phyloP scores from a whole-genome alignment of 2,113 vertebrate genomes.

The Tetrax tetrax region DNA sequence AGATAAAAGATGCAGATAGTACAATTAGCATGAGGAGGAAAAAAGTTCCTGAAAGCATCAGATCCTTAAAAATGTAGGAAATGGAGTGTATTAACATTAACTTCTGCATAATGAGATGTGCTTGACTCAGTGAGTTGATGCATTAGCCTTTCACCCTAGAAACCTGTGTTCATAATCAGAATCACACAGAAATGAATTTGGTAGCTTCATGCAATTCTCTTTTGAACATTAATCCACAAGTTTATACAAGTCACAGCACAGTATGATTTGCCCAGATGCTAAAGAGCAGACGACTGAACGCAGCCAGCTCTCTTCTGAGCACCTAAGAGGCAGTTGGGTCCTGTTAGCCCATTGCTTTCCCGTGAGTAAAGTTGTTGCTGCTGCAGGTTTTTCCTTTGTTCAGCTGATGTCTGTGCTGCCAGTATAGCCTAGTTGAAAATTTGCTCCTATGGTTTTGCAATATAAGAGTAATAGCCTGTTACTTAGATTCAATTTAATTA shows the following conservation, averaged over 20 bases:
- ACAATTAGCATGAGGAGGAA: not conserved
- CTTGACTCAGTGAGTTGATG: not conserved
- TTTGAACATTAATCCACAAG: not conserved
- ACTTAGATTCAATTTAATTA: conserved; percentile 21
- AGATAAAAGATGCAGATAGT: not conserved
- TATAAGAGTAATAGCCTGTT: not conserved
- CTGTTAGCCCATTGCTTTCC: not conserved
- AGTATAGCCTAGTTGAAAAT: not conserved
- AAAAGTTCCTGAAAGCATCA: not conserved
- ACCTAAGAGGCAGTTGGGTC: not conserved
- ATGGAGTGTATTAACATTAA: not conserved
- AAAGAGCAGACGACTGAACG: not conserved
- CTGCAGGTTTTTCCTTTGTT: not conserved
- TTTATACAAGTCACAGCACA: not conserved
- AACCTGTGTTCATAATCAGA: not conserved
- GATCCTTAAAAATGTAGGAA: conserved; percentile 1
- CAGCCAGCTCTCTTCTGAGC: not conserved
- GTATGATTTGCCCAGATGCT: not conserved
- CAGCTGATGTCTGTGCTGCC: not conserved
- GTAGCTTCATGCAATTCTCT: not conserved
- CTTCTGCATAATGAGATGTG: conserved; percentile 15
- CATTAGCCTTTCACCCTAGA: conserved; percentile 35
- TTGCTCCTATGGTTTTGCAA: not conserved
- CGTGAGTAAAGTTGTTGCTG: not conserved
- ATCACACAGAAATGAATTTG: not conserved